phyloP scores from a whole-genome alignment of 1,140 invertebrate genomes.

The Medauroidea extradentata region DNA sequence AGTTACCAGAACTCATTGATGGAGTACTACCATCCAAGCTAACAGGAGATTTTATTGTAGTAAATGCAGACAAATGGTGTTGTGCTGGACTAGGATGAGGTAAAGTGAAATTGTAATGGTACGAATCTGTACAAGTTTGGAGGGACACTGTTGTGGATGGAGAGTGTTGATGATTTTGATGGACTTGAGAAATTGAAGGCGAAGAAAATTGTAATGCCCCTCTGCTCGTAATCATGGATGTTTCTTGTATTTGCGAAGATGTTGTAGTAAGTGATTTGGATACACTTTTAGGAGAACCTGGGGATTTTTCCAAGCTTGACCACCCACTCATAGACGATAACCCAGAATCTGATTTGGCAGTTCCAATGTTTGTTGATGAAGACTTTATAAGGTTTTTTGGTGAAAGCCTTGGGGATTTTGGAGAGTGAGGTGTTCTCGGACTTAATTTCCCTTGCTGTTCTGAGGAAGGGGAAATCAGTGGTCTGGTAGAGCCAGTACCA shows the following conservation, averaged over 20 bases:
- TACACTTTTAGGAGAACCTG: constrained; percentile 58
- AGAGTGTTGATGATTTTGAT: too few relatives aligned
- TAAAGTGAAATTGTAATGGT: background rate
- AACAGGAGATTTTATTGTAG: constrained; percentile 36
- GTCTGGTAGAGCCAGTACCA: constrained; percentile 1
- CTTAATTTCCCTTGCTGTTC: constrained; percentile 50
- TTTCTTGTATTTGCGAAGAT: background rate
- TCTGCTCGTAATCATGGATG: too few relatives aligned
- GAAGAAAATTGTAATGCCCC: too few relatives aligned
- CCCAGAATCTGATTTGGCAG: constrained; percentile 76
- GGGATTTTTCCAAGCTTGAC: constrained; percentile 79
- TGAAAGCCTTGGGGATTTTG: constrained; percentile 67
- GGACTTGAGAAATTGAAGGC: too few relatives aligned
- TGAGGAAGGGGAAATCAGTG: constrained; percentile 4
- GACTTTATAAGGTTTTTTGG: constrained; percentile 63
- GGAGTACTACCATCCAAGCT: constrained; percentile 9
- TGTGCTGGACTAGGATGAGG: constrained; percentile 23
- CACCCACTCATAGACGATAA: constrained; percentile 81
- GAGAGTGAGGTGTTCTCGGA: constrained; percentile 59
- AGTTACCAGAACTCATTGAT: constrained; percentile 38
- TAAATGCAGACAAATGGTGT: constrained; percentile 42
- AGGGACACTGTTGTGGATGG: too few relatives aligned
- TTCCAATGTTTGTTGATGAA: constrained; percentile 55
- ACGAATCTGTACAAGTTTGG: background rate
- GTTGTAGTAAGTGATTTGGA: background rate